Percentiles rank a stretch among this genome's conserved stretches.
phyloP scores from a whole-genome alignment of 2,113 vertebrate genomes.

The Salvelinus alpinus region DNA sequence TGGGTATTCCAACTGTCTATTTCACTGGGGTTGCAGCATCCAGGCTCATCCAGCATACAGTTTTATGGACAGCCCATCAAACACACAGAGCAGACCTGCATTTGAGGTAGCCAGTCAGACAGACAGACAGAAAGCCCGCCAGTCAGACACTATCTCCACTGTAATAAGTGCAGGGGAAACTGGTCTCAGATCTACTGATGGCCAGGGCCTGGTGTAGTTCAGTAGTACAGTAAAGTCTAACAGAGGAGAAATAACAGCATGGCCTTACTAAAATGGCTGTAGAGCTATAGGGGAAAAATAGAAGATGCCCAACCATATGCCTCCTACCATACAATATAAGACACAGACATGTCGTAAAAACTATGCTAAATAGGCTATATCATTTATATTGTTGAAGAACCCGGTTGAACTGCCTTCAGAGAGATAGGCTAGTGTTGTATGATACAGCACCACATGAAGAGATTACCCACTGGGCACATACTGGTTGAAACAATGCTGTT shows the following conservation, averaged over 20 bases:
- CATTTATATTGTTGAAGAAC: neutral
- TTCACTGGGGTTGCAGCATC: conserved; percentile 55
- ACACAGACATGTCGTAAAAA: neutral
- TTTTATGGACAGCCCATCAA: neutral
- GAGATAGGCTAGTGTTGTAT: neutral
- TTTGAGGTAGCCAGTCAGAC: neutral
- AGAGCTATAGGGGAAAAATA: neutral
- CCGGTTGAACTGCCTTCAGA: neutral
- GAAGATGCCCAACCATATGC: neutral
- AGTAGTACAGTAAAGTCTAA: neutral
- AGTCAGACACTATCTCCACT: no score
- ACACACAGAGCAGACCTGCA: conserved; percentile 6
- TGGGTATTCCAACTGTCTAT: conserved; percentile 37
- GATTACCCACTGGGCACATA: no score
- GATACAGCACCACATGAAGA: neutral
- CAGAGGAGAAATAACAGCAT: neutral
- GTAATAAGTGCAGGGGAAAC: no score
- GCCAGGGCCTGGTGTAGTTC: neutral
- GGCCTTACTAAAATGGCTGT: neutral
- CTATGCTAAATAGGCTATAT: neutral
- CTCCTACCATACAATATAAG: neutral
- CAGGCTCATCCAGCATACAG: conserved; percentile 23
- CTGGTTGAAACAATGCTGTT: no score
- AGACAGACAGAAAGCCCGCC: neutral
- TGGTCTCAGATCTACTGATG: neutral